Percentiles rank a stretch among this genome's conserved stretches.
Conservation (phyloP, 2,888 invertebrate genomes). For the Sceliomorpha sp. region DNA sequence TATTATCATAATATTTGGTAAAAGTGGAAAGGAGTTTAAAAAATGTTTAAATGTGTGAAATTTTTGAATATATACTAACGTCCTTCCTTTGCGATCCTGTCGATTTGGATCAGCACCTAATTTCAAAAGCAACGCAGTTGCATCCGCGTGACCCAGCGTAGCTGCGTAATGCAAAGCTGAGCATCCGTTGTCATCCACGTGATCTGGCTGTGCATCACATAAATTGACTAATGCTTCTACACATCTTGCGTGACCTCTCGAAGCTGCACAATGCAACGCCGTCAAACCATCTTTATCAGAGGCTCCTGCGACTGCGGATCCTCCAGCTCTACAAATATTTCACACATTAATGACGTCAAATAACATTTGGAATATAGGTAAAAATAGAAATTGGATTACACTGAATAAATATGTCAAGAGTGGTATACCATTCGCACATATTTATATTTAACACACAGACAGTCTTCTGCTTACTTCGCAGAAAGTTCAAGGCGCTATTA, state of each 20-base stretch:
- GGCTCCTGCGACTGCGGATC: conserved; percentile 83
- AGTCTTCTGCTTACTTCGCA: too few relatives aligned
- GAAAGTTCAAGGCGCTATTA: too few relatives aligned
- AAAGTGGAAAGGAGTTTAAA: conserved; percentile 4
- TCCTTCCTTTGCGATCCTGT: conserved; percentile 95
- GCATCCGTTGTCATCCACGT: conserved; percentile 94
- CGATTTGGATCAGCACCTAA: conserved; percentile 95
- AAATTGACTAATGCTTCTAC: conserved; percentile 92
- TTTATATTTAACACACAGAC: too few relatives aligned
- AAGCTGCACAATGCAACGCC: conserved; percentile 98
- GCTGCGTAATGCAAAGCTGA: conserved; percentile 98
- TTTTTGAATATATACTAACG: too few relatives aligned
- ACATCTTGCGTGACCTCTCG: conserved; percentile 95
- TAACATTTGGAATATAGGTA: too few relatives aligned
- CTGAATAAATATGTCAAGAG: too few relatives aligned
- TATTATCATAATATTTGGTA: too few relatives aligned
- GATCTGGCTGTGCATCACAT: conserved; percentile 93
- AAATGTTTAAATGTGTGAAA: conserved; percentile 6
- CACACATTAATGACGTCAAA: too few relatives aligned
- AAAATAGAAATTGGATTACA: too few relatives aligned
- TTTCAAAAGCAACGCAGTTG: conserved; percentile 92
- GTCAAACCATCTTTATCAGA: conserved; percentile 94
- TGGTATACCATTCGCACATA: too few relatives aligned
- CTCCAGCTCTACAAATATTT: conserved; percentile 70
- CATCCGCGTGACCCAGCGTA: conserved; percentile 96